phyloP scores from a whole-genome alignment of 92 coral and sea anemone species.

The Ricordea florida region DNA sequence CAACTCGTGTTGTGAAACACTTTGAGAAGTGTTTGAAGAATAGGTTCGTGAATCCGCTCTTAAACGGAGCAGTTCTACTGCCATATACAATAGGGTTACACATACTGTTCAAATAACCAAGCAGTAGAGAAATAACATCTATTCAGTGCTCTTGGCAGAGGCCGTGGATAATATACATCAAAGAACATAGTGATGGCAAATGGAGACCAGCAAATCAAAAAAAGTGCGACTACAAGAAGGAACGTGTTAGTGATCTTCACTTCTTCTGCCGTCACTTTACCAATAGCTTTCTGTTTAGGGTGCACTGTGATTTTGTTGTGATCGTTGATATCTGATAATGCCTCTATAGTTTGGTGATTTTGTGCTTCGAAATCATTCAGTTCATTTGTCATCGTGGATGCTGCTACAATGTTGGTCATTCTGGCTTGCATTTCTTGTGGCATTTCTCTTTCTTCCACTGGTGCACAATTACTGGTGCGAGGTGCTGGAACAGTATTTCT shows the following conservation, averaged over 20 bases:
- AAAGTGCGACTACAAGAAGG: conserved; percentile 35
- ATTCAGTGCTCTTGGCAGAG: conserved; percentile 56
- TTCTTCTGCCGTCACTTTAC: conserved; percentile 26
- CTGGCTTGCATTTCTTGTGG: too few species aligned
- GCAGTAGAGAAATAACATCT: too few species aligned
- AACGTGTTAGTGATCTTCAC: conserved; percentile 50
- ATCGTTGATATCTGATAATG: not conserved
- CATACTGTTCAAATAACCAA: conserved; percentile 83
- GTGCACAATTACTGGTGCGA: too few species aligned
- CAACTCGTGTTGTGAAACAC: too few species aligned
- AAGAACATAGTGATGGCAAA: conserved; percentile 60
- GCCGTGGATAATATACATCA: conserved; percentile 26
- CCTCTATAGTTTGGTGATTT: not conserved
- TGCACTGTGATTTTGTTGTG: not conserved
- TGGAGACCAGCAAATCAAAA: conserved; percentile 59
- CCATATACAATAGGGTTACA: conserved; percentile 72
- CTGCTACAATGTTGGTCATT: not conserved
- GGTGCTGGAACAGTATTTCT: not conserved
- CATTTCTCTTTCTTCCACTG: too few species aligned
- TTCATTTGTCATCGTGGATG: not conserved
- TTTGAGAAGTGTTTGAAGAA: too few species aligned
- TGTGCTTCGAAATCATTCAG: not conserved
- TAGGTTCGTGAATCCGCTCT: too few species aligned
- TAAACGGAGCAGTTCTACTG: too few species aligned
- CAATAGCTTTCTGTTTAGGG: not conserved